Base-by-base conservation (phyloP, 2,113 vertebrate species). In the Empidonax alnorum region DNA sequence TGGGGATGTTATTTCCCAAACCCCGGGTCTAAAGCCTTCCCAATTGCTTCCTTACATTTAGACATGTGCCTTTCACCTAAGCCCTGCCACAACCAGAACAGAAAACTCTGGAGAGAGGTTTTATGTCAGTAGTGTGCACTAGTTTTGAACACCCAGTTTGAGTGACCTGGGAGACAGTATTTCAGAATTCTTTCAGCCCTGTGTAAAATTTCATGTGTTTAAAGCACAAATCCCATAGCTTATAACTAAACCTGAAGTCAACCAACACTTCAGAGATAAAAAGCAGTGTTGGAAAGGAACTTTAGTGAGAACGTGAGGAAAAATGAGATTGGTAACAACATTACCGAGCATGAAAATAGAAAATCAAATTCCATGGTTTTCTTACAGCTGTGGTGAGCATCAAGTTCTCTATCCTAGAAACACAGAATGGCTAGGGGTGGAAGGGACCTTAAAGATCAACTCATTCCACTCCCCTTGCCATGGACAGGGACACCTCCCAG, bases 91-190 rank as follows among this genome's bases (percentile, higher is more conserved):
- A 61, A 18, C 14, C 39, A 16, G 25, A 14, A 25, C 30, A 35
- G 22, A 35, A 63, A 87, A 39, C 15, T 46, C 39, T 30, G 5
- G 9, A 42, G 24, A 27, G 18, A 35, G 33, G 16, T 83, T 89
- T 83, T 30, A 2, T 16, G 9, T 50, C 17, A 6, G 7, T 13
- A 24, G 2, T 5, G 3, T 21, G 6, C 3, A 1, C 18, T 72
- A 28, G 4, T 67, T 77, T 73, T 55, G 35, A 55, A 33, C n/a
- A 59, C 5, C 5, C 12, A 6, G 12, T 42, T 61, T 63, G 24
- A 28, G 14, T 42, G 23, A 66, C 21, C 6, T 49, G 37, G 10
- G 20, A 52, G 55, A 9, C 21, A 46, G 3, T 42, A 37, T 61
- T 61, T 61, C 33, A 42, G 55, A 49, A n/a, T 49, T 12, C 21